Conservation (phyloP, 1,140 invertebrate genomes). For the Megathymus violae region DNA sequence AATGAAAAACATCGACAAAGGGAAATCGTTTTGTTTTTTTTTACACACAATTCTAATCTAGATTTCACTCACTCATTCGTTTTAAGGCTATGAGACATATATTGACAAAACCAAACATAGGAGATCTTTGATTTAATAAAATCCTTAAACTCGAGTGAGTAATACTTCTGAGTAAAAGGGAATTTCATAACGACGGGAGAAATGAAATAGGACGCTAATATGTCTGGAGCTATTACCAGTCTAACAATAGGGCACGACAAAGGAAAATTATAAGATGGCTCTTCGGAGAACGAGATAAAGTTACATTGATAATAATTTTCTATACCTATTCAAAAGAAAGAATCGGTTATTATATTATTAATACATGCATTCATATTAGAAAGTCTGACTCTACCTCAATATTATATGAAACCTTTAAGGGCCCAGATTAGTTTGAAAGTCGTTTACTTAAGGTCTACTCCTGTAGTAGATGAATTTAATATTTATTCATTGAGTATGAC, state of each 20-base stretch:
- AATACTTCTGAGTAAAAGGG: constrained; percentile 48
- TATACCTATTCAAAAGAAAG: constrained; percentile 34
- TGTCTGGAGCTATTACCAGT: constrained; percentile 64
- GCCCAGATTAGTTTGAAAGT: too few species aligned
- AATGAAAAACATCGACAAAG: constrained; percentile 63
- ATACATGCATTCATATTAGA: constrained; percentile 18
- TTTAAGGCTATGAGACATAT: not conserved
- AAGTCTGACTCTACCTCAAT: not conserved
- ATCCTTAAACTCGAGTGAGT: constrained; percentile 31
- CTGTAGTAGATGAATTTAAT: too few species aligned
- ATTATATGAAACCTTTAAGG: not conserved
- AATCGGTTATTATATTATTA: constrained; percentile 19
- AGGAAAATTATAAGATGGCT: constrained; percentile 70
- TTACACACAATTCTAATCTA: not conserved
- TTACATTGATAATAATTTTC: constrained; percentile 63
- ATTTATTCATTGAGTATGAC: too few species aligned
- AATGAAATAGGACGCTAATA: constrained; percentile 76
- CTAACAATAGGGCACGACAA: constrained; percentile 71
- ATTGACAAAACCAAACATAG: not conserved
- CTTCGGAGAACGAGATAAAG: constrained; percentile 62
- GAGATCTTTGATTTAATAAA: constrained; percentile 35
- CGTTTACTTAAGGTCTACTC: too few species aligned
- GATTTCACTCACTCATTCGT: not conserved
- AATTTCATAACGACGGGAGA: constrained; percentile 62
- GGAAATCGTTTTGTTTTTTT: constrained; percentile 48